Evolutionary conservation across 2,113 vertebrate species (phyloP).

Genomic region (Micronycteris hirsuta): DNA sequence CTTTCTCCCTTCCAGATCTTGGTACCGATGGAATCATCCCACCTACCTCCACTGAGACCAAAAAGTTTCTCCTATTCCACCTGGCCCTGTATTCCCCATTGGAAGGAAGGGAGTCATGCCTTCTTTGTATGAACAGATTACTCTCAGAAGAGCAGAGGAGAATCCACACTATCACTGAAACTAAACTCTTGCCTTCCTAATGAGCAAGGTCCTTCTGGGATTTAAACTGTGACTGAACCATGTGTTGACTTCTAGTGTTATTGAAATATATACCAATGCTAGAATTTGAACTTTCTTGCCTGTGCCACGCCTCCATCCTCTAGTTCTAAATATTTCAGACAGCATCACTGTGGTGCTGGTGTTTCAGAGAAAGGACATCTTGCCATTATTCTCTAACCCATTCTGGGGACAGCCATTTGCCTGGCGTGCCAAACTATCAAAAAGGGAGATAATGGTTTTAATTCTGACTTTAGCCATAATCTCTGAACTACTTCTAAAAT

Average conservation of each 20-base stretch:
- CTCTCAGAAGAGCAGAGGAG: slow-evolving; percentile 46
- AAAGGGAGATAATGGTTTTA: background rate
- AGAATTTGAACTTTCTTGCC: slow-evolving; percentile 43
- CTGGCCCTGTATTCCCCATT: background rate
- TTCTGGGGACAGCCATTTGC: slow-evolving; percentile 37
- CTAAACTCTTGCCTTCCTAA: slow-evolving; percentile 55
- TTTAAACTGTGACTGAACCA: slow-evolving; percentile 60
- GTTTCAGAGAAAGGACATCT: slow-evolving; percentile 49
- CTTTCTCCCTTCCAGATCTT: slow-evolving; percentile 76
- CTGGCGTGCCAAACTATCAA: background rate
- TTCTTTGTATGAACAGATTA: slow-evolving; percentile 53
- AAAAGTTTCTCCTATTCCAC: background rate
- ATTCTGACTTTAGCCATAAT: slow-evolving; percentile 61
- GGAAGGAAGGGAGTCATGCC: slow-evolving; percentile 39
- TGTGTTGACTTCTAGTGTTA: background rate
- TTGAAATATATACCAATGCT: background rate
- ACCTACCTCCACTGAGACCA: slow-evolving; percentile 84
- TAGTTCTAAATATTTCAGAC: slow-evolving; percentile 40
- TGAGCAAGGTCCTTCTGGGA: slow-evolving; percentile 61
- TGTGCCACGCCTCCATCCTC: background rate
- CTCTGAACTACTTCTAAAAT: slow-evolving; percentile 54
- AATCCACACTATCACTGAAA: background rate
- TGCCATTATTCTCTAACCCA: slow-evolving; percentile 30
- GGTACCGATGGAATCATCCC: slow-evolving; percentile 86
- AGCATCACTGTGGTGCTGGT: slow-evolving; percentile 26